A percentile compares a stretch with the other conserved stretches of the same genome.
These are phyloP conservation scores for Camponotus pennsylvanicus DNA, from an alignment of 1,140 invertebrate genomes.

Conservation along the genomic window DNA sequence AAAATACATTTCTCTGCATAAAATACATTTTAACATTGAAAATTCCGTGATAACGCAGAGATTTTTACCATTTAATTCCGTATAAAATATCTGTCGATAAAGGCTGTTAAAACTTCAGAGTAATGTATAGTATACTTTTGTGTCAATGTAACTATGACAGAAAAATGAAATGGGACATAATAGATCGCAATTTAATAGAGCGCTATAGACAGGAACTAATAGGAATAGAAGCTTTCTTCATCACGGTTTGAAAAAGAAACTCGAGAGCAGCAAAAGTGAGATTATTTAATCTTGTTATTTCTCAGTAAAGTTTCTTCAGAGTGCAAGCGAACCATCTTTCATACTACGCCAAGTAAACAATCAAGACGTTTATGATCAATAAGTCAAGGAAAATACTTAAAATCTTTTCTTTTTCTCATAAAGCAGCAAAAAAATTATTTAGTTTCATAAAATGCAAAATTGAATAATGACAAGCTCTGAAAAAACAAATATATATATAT, in stretches of 20 bases:
- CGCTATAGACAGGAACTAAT: conserved; percentile 29
- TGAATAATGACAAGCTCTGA: not conserved
- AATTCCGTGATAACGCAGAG: not conserved
- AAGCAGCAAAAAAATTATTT: not conserved
- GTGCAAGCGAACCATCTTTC: conserved; percentile 20
- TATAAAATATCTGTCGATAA: not conserved
- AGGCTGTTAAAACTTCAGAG: conserved; percentile 10
- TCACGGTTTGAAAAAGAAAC: conserved; percentile 38
- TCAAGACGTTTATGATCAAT: conserved; percentile 43
- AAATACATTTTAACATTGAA: not conserved
- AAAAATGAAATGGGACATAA: conserved; percentile 25
- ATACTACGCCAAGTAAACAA: conserved; percentile 44
- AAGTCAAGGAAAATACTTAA: not conserved
- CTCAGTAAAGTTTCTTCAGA: conserved; percentile 25
- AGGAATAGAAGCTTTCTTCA: conserved; percentile 51
- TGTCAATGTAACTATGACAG: not conserved
- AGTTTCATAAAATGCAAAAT: not conserved
- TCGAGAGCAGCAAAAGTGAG: conserved; percentile 1
- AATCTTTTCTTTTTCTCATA: conserved; percentile 14
- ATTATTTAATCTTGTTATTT: conserved; percentile 52
- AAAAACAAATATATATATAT: not conserved
- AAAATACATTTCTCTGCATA: too few relatives aligned
- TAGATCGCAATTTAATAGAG: conserved; percentile 53
- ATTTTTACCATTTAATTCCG: not conserved
- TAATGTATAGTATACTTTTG: not conserved